Base-by-base conservation (phyloP, 2,797 vertebrate genomes). In the Paguma larvata region DNA sequence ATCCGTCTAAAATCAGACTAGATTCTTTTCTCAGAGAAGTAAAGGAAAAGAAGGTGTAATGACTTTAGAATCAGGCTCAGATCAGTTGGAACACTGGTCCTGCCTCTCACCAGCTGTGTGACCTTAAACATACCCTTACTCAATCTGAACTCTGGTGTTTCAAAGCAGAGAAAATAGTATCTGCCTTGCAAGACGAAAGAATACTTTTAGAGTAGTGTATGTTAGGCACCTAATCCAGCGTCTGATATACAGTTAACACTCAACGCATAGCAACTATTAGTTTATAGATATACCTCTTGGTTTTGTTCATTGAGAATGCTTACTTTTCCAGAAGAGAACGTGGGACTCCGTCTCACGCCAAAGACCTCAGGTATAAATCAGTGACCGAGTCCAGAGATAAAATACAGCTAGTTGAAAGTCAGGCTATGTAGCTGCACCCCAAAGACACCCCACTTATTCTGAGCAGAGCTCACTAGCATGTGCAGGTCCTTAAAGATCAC, bases 381-480 rank as follows among this genome's bases (percentile, higher is more conserved):
- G 51, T 48, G 18, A 44, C n/a, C 44, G 30, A 67, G 63, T 32
- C 2, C 32, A 63, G 70, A 95, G 91, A 79, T 73, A 88, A 92
- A 96, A 65, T 82, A 38, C 27, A 86, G 12, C 48, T 41, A 79
- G 65, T 91, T 70, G 13, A 44, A 94, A 94, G n/a, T 80, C 7
- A 79, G 41, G 5, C 14, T 48, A 77, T 56, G 18, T 15, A n/a
- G 67, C 0, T 89, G 65, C 14, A 93, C 67, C 63, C 67, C 63
- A 90, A 72, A n/a, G 56, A 46, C 21, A 79, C 16, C 13, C 4
- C 34, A 56, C 44, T 92, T 53, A 38, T 75, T 91, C 25, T 44
- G 18, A 91, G 38, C n/a, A 68, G 32, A 85, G 56, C n/a, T 95
- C 16, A 19, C 48, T 86, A 48, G 13, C 6, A 15, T 14, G 1